phyloP scores from a whole-genome alignment of 2,888 invertebrate genomes.

The Leptura quadrifasciata region DNA sequence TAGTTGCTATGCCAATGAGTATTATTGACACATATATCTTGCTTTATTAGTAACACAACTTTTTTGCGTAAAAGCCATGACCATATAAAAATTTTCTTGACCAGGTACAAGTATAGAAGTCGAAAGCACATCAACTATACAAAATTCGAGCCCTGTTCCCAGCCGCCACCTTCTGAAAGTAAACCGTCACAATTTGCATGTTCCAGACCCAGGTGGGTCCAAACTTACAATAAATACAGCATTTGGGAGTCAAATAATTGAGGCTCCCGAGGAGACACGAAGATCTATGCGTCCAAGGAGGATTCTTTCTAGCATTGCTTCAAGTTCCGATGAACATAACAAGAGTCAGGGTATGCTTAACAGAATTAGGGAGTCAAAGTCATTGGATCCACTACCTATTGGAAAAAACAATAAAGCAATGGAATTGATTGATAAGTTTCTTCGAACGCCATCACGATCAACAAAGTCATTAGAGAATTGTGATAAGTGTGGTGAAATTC shows the following conservation, averaged over 20 bases:
- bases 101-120: conserved; percentile 75
- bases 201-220: conserved; percentile 75
- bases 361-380: conserved; percentile 78
- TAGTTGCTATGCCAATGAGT: too few relatives aligned
- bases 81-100: conserved; percentile 51
- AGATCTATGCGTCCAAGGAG: conserved; percentile 70
- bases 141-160: conserved; percentile 75
- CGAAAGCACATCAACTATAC: conserved; percentile 77
- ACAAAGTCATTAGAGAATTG: conserved; percentile 75
- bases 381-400: conserved; percentile 80
- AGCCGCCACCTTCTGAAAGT: conserved; percentile 68
- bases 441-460: conserved; percentile 63
- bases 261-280: conserved; percentile 59
- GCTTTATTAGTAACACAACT: background rate
- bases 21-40: background rate
- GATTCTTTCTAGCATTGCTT: conserved; percentile 81
- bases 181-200: conserved; percentile 74
- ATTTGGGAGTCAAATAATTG: conserved; percentile 70
- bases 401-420: conserved; percentile 56
- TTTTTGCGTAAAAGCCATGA: conserved; percentile 40
- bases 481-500: conserved; percentile 72
- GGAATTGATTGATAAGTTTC: conserved; percentile 57
- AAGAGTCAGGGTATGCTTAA: conserved; percentile 68
- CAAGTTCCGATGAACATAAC: conserved; percentile 77
- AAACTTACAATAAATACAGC: conserved; percentile 74